These are phyloP conservation scores for Nothoprocta pentlandii DNA, from an alignment of 2,113 vertebrate species.

Conservation along the genomic window DNA sequence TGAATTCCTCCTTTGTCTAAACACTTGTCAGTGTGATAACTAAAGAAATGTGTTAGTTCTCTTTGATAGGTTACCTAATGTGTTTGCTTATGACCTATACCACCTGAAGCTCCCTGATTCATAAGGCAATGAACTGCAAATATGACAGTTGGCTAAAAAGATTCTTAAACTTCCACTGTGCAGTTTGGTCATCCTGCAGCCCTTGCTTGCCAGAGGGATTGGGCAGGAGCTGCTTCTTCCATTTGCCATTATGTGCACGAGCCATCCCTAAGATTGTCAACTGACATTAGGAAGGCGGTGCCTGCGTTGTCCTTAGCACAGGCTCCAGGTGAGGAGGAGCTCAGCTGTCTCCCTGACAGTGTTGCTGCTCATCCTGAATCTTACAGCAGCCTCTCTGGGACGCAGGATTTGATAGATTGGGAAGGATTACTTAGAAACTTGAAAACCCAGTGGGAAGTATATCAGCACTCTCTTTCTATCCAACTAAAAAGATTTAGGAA, in stretches of 20 bases:
- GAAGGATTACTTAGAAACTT: neutral
- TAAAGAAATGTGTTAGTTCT: neutral
- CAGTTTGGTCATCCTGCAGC: neutral
- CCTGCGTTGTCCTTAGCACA: neutral
- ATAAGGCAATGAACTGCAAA: neutral
- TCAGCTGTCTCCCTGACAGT: neutral
- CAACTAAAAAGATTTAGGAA: neutral
- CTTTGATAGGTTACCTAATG: neutral
- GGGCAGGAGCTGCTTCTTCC: neutral
- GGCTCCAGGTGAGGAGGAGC: neutral
- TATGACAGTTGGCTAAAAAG: neutral
- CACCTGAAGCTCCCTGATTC: neutral
- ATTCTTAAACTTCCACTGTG: neutral
- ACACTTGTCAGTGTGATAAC: neutral
- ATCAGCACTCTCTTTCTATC: neutral
- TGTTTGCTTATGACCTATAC: neutral
- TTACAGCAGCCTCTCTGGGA: neutral
- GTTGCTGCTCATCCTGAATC: neutral
- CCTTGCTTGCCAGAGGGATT: neutral
- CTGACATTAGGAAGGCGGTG: neutral
- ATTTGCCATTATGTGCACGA: neutral
- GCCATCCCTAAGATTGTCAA: neutral
- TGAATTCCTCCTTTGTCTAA: neutral
- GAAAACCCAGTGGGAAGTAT: neutral
- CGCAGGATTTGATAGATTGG: neutral